These are phyloP conservation scores for Aythya baeri DNA, from an alignment of 2,113 vertebrate species.

Conservation along the genomic window DNA sequence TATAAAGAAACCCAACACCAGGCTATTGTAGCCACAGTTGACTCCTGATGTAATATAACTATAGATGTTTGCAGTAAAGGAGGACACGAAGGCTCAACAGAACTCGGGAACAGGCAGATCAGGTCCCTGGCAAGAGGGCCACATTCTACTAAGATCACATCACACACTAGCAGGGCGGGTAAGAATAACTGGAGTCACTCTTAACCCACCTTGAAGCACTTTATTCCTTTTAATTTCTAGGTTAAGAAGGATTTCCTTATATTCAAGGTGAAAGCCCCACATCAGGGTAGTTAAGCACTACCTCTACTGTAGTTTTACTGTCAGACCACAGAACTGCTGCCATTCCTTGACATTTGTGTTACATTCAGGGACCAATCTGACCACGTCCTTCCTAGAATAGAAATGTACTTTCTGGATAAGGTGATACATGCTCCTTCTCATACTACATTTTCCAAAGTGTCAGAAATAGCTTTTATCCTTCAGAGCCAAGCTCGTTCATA, in stretches of 20 bases:
- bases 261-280: not conserved
- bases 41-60: not conserved
- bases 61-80: not conserved
- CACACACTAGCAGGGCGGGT: not conserved
- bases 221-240: not conserved
- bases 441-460: not conserved
- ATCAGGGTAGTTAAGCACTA: not conserved
- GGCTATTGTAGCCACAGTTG: not conserved
- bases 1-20: not conserved
- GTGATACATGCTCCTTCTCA: not conserved
- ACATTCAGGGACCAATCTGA: not conserved
- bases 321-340: not conserved
- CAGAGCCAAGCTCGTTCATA: not conserved
- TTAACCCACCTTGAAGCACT: not conserved
- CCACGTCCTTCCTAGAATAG: accelerated
- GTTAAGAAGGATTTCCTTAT: not conserved
- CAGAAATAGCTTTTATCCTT: not conserved
- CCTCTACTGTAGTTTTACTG: not conserved
- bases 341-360: not conserved
- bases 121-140: not conserved
- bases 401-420: not conserved
- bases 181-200: not conserved
- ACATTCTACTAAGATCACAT: not conserved
- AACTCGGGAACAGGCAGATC: not conserved
- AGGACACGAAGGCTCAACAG: not conserved